These are phyloP conservation scores for Callocephalon fimbriatum DNA, from an alignment of 2,113 vertebrate genomes.

Conservation along the genomic window DNA sequence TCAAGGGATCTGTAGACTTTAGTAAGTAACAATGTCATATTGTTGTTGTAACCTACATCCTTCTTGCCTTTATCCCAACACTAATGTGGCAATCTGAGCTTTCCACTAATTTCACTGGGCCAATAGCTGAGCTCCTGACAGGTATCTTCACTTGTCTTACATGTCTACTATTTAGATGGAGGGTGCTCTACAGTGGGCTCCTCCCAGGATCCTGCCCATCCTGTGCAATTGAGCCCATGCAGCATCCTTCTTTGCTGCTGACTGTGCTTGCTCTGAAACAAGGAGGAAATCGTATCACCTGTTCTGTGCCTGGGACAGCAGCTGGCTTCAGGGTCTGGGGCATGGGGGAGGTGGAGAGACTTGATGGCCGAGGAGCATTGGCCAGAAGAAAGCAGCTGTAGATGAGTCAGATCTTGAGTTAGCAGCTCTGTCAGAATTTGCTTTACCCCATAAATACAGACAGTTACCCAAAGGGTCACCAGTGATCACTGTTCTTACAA, in stretches of 20 bases:
- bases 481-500: not conserved
- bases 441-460: not conserved
- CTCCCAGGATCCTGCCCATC: too few relatives aligned
- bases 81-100: not conserved
- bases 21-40: not conserved
- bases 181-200: not conserved
- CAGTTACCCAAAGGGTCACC: not conserved
- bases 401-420: not conserved
- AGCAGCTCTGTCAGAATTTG: not conserved
- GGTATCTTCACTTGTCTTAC: not conserved
- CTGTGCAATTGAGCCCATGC: fast-evolving
- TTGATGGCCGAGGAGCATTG: not conserved
- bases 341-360: fast-evolving
- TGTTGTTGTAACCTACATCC: not conserved
- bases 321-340: not conserved
- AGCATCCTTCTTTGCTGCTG: not conserved
- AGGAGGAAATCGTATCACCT: fast-evolving
- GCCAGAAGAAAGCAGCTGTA: not conserved
- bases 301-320: not conserved
- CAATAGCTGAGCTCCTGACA: not conserved
- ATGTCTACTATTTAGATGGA: not conserved
- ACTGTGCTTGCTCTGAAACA: fast-evolving
- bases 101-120: not conserved
- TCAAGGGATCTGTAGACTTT: not conserved
- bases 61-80: not conserved